Conservation (phyloP, 2,113 vertebrate genomes). For the Cavia aperea region DNA sequence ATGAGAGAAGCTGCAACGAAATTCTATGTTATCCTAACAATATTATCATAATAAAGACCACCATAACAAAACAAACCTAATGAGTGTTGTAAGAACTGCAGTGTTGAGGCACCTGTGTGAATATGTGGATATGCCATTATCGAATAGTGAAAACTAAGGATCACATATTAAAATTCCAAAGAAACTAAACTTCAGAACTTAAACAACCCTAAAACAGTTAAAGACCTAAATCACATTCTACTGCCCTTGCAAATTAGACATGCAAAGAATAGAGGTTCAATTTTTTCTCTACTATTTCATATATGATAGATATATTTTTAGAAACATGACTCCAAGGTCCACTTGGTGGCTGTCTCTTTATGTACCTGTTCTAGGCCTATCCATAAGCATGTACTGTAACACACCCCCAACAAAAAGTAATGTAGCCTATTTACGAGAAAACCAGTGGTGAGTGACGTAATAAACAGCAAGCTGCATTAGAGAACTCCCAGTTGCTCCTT, state of each 20-base stretch:
- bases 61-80: no score
- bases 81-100: no score
- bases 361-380: background rate
- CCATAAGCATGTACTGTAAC: background rate
- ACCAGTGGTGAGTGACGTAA: background rate
- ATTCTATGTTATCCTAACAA: background rate
- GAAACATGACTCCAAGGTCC: background rate
- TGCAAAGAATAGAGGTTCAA: background rate
- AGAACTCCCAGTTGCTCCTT: background rate
- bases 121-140: background rate
- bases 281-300: background rate
- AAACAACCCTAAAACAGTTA: background rate
- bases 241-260: background rate
- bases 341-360: background rate
- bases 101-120: background rate
- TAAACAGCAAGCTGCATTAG: background rate
- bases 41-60: background rate
- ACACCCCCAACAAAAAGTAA: background rate
- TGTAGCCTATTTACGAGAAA: background rate
- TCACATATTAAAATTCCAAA: slow-evolving; percentile 39
- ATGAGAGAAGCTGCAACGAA: background rate
- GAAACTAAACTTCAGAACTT: slow-evolving; percentile 32
- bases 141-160: slow-evolving; percentile 5
- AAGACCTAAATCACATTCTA: slow-evolving; percentile 34
- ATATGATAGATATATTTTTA: background rate